phyloP scores from a whole-genome alignment of 1,140 invertebrate genomes.

The Stegodyphus mimosarum region DNA sequence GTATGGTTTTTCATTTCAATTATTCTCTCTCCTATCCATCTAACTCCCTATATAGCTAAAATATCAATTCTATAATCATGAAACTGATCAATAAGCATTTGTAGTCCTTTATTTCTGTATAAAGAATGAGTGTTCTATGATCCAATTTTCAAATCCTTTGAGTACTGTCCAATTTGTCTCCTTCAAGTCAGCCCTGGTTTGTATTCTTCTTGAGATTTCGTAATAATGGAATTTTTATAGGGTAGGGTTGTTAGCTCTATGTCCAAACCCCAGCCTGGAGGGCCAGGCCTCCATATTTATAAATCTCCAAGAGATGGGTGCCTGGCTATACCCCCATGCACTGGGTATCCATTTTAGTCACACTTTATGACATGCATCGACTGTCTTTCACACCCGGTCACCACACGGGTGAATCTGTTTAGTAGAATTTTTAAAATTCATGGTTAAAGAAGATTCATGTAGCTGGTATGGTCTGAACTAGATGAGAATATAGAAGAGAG shows the following conservation, averaged over 20 bases:
- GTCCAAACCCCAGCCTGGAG: background rate
- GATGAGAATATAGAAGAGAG: too few relatives aligned
- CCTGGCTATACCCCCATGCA: background rate
- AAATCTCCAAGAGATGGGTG: background rate
- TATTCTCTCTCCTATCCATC: slow-evolving; percentile 11
- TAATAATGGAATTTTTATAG: slow-evolving; percentile 1
- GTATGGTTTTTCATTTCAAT: background rate
- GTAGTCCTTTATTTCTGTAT: background rate
- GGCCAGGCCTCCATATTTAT: background rate
- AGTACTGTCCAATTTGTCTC: background rate
- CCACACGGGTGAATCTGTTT: background rate
- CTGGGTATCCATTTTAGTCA: background rate
- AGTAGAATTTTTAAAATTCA: too few relatives aligned
- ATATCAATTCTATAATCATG: background rate
- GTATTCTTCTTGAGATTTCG: background rate
- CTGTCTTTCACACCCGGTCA: background rate
- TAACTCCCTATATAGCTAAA: background rate
- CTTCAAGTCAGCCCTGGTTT: background rate
- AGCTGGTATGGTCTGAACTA: too few relatives aligned
- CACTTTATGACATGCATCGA: background rate
- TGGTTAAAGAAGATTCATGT: too few relatives aligned
- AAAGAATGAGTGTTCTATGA: background rate
- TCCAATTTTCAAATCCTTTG: slow-evolving; percentile 1
- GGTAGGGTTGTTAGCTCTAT: background rate
- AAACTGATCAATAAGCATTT: background rate